phyloP scores from a whole-genome alignment of 2,113 vertebrate genomes.

The Grammomys surdaster region DNA sequence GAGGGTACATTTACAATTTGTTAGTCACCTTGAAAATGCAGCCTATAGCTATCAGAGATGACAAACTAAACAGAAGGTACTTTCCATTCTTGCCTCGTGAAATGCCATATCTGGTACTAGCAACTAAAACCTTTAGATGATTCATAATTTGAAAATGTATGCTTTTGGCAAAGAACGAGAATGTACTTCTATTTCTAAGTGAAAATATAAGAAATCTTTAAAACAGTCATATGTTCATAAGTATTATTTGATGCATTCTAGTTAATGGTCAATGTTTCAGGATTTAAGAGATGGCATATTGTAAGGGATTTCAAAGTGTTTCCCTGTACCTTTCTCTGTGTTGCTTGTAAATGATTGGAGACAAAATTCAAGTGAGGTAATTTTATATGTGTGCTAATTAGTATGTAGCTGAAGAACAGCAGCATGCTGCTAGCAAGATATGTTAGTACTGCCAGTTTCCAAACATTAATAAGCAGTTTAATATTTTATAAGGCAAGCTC shows the following conservation, averaged over 20 bases:
- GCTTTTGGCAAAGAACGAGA: neutral
- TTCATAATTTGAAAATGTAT: slow-evolving; percentile 17
- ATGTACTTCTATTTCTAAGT: slow-evolving; percentile 12
- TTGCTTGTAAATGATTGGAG: slow-evolving; percentile 31
- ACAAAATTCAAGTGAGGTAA: slow-evolving; percentile 42
- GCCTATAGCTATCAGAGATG: neutral
- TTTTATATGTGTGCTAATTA: slow-evolving; percentile 77
- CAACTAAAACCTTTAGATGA: slow-evolving; percentile 37
- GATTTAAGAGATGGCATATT: neutral
- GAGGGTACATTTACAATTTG: neutral
- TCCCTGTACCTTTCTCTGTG: slow-evolving; percentile 16
- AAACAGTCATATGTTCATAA: neutral
- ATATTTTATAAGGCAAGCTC: slow-evolving; percentile 81
- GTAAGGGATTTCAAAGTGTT: neutral
- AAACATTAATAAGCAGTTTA: slow-evolving; percentile 81
- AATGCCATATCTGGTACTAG: neutral
- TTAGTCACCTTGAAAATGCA: slow-evolving; percentile 20
- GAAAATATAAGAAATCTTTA: neutral
- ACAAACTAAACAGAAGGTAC: neutral
- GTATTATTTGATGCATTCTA: slow-evolving; percentile 31
- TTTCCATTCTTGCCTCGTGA: neutral
- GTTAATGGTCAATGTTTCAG: neutral
- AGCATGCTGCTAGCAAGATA: slow-evolving; percentile 55
- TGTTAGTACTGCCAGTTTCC: slow-evolving; percentile 68
- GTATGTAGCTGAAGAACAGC: slow-evolving; percentile 69